Evolutionary conservation across 2,888 invertebrate genomes (phyloP).

Genomic region (Lottia scabra): DNA sequence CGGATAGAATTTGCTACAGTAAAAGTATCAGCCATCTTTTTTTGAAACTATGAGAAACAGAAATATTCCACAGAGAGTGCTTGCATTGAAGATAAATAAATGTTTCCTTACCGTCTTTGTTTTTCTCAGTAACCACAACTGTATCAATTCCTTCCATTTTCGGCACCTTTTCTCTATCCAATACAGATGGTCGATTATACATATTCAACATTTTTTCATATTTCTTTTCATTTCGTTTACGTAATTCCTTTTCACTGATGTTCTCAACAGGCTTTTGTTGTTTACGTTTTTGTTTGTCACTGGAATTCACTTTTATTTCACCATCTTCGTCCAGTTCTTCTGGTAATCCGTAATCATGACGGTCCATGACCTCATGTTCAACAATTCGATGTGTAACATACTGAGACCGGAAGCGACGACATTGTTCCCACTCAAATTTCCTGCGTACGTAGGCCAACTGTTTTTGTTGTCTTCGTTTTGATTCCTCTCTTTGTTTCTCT

Average conservation of each 20-base stretch:
- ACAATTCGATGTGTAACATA: slow-evolving; percentile 58
- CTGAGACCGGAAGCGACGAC: slow-evolving; percentile 55
- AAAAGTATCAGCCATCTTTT: too few species aligned
- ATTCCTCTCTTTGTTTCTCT: slow-evolving; percentile 14
- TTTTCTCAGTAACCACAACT: slow-evolving; percentile 42
- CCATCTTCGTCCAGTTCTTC: slow-evolving; percentile 32
- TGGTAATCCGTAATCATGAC: slow-evolving; percentile 55
- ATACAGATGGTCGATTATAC: slow-evolving; percentile 43
- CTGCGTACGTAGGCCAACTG: slow-evolving; percentile 42
- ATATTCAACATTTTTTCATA: slow-evolving; percentile 45
- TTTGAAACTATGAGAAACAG: too few species aligned
- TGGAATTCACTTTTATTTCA: neutral
- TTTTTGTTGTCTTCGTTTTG: slow-evolving; percentile 23
- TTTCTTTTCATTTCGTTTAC: slow-evolving; percentile 37
- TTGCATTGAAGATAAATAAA: too few species aligned
- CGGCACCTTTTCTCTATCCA: slow-evolving; percentile 38
- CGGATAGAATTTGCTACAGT: too few species aligned
- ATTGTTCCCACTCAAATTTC: slow-evolving; percentile 49
- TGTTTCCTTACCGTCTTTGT: slow-evolving; percentile 40
- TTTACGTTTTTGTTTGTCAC: neutral
- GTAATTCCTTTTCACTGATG: slow-evolving; percentile 8
- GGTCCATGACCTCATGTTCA: slow-evolving; percentile 46
- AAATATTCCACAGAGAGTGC: too few species aligned
- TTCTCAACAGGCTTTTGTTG: neutral
- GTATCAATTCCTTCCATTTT: slow-evolving; percentile 60